Evolutionary conservation across 2,113 vertebrate genomes (phyloP).

Genomic region (Apistogramma diplotaenia): DNA sequence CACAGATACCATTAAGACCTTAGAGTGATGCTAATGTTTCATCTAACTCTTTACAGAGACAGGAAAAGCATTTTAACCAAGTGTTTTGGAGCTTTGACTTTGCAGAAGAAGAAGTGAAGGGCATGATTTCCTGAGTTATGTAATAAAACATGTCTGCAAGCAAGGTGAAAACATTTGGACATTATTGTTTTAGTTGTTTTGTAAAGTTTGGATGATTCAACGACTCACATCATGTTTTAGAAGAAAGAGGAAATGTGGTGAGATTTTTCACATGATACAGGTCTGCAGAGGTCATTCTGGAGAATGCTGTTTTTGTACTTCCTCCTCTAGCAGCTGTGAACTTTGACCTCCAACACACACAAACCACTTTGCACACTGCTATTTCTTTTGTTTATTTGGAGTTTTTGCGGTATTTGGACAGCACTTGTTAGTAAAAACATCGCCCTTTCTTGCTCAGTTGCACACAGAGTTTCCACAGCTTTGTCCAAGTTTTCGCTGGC

Average conservation of each 20-base stretch:
- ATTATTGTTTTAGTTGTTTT: background rate
- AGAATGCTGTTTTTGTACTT: constrained; percentile 52
- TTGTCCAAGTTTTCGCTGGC: constrained; percentile 31
- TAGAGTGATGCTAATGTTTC: too few species aligned
- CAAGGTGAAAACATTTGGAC: background rate
- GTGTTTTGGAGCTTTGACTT: background rate
- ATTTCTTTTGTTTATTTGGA: background rate
- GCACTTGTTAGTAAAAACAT: constrained; percentile 42
- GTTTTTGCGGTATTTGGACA: constrained; percentile 26
- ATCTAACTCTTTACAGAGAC: too few species aligned
- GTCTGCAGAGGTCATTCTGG: constrained; percentile 25
- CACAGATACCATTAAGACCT: too few species aligned
- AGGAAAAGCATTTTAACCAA: too few species aligned
- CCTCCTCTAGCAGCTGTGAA: constrained; percentile 61
- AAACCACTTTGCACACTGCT: background rate
- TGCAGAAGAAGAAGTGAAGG: background rate
- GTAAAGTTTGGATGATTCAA: background rate
- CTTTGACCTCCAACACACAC: constrained; percentile 32
- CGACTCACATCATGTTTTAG: background rate
- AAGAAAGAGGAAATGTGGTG: constrained; percentile 16
- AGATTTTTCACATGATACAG: constrained; percentile 41
- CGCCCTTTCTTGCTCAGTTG: background rate
- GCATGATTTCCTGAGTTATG: background rate
- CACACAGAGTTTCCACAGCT: constrained; percentile 43
- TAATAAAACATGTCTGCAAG: background rate